A percentile compares a stretch with the other conserved stretches of the same genome.
phyloP scores from a whole-genome alignment of 2,113 vertebrate species.

The Ardeotis arabs region DNA sequence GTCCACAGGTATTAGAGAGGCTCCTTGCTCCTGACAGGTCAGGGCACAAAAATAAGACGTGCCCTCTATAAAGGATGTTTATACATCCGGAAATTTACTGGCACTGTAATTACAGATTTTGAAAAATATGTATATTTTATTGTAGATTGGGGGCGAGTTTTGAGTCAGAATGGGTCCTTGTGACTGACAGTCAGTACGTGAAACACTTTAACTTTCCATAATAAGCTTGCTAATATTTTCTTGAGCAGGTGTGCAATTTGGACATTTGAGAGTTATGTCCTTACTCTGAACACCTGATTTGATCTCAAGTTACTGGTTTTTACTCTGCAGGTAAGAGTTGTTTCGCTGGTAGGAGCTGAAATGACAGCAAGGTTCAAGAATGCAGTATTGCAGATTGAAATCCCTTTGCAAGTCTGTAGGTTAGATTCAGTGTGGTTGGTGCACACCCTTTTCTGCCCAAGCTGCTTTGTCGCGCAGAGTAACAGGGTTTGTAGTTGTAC shows the following conservation, averaged over 20 bases:
- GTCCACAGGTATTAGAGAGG: not conserved
- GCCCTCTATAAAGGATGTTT: no score
- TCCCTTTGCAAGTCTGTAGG: not conserved
- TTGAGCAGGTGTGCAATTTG: not conserved
- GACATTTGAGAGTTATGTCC: not conserved
- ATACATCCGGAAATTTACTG: not conserved
- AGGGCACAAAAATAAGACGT: not conserved
- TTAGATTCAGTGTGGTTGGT: not conserved
- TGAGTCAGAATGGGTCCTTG: not conserved
- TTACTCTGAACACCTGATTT: not conserved
- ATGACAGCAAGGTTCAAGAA: not conserved
- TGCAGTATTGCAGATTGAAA: not conserved
- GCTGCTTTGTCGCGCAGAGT: not conserved
- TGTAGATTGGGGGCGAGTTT: not conserved
- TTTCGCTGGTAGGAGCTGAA: not conserved
- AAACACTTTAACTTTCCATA: not conserved
- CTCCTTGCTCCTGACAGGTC: no score
- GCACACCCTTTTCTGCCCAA: not conserved
- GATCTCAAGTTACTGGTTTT: not conserved
- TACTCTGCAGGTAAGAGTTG: no score
- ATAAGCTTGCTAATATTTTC: not conserved
- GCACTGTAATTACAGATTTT: not conserved
- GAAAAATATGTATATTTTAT: not conserved
- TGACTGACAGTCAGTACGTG: not conserved
- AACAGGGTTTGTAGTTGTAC: not conserved